These are phyloP conservation scores for Osmoderma eremita DNA, from an alignment of 2,888 invertebrate species.

Conservation along the genomic window DNA sequence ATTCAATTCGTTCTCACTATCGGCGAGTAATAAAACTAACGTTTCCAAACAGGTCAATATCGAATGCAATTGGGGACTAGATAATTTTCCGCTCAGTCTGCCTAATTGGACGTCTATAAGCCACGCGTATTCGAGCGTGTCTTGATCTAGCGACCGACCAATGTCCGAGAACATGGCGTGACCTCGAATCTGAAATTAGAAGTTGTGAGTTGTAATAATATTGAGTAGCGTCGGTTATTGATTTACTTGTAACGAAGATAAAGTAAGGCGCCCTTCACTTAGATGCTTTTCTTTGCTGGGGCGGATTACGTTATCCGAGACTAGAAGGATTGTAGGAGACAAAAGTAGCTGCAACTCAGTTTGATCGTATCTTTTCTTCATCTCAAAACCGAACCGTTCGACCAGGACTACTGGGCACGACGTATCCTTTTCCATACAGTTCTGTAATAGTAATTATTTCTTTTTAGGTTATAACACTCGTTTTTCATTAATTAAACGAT, in stretches of 20 bases:
- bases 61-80: constrained; percentile 88
- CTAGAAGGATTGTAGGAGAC: constrained; percentile 87
- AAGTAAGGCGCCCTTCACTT: constrained; percentile 84
- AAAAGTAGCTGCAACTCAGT: constrained; percentile 90
- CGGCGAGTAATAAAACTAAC: constrained; percentile 83
- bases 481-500: constrained; percentile 1
- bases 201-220: constrained; percentile 38
- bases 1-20: constrained; percentile 89
- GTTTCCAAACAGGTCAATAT: constrained; percentile 90
- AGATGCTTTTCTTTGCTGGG: constrained; percentile 77
- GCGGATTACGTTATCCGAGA: constrained; percentile 78
- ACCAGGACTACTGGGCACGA: constrained; percentile 90
- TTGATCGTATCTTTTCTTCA: constrained; percentile 93
- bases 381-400: constrained; percentile 95
- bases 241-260: constrained; percentile 82
- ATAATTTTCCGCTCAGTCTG: constrained; percentile 90
- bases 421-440: constrained; percentile 89
- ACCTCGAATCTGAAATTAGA: constrained; percentile 77
- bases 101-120: constrained; percentile 94
- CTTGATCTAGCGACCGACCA: constrained; percentile 88
- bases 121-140: constrained; percentile 98
- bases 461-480: not conserved
- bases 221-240: not conserved
- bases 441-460: constrained; percentile 62
- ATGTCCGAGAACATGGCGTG: constrained; percentile 97